These are phyloP conservation scores for Musca domestica DNA, from an alignment of 1,140 invertebrate species.

Conservation along the genomic window DNA sequence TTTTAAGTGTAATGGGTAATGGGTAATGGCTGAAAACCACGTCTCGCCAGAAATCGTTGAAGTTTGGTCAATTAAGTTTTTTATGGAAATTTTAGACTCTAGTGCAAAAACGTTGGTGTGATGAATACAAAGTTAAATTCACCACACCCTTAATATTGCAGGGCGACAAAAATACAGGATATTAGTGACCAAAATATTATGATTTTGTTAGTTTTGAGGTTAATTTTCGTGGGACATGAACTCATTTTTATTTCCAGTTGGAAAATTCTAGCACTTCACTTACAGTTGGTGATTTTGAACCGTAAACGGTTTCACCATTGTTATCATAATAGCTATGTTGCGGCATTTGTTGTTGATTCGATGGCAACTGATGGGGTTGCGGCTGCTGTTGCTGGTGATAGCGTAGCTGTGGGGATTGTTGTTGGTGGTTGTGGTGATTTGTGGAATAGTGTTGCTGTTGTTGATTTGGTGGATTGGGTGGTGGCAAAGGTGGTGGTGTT, in stretches of 20 bases:
- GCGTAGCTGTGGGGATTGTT: constrained; percentile 24
- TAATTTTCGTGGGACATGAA: background rate
- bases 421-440: constrained; percentile 31
- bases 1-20: too few species aligned
- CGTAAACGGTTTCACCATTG: constrained; percentile 18
- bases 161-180: too few species aligned
- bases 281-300: constrained; percentile 35
- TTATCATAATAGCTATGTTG: constrained; percentile 23
- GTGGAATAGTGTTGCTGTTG: constrained; percentile 17
- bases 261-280: constrained; percentile 29
- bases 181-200: too few species aligned
- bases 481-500: constrained; percentile 30
- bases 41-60: too few species aligned
- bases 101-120: too few species aligned
- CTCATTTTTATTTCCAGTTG: too few species aligned
- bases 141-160: too few species aligned
- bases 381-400: constrained; percentile 29
- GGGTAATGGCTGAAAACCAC: too few species aligned
- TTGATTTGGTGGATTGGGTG: constrained; percentile 25
- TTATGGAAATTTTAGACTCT: too few species aligned
- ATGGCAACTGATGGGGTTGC: constrained; percentile 28
- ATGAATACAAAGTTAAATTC: too few species aligned
- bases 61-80: too few species aligned
- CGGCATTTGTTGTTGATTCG: constrained; percentile 22
- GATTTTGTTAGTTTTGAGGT: background rate